These are phyloP conservation scores for Alethe diademata DNA, from an alignment of 2,113 vertebrate species.

Conservation along the genomic window DNA sequence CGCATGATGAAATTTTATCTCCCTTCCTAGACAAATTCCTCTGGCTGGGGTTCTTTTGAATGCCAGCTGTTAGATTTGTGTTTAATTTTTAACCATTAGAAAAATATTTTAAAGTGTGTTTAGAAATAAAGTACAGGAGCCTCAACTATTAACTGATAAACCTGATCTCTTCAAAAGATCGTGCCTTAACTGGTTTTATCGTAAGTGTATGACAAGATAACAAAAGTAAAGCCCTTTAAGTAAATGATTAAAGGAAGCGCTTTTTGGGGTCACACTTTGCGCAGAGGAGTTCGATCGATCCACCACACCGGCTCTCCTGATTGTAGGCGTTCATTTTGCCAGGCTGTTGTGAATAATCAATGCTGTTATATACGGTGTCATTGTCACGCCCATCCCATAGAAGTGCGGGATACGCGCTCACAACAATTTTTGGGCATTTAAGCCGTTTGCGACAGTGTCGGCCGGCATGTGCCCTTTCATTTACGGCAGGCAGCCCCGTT, in stretches of 20 bases:
- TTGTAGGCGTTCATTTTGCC: fast-evolving
- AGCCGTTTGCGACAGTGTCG: neutral
- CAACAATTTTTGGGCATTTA: fast-evolving
- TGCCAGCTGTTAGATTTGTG: neutral
- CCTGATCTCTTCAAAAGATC: neutral
- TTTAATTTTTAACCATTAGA: conserved; percentile 80
- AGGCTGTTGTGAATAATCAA: fast-evolving
- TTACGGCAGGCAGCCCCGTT: neutral
- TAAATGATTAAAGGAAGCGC: neutral
- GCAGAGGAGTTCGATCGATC: neutral
- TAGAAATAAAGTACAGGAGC: neutral
- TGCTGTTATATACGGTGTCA: fast-evolving
- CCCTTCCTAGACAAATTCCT: neutral
- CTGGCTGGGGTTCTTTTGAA: neutral
- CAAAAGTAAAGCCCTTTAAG: neutral
- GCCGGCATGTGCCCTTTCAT: fast-evolving
- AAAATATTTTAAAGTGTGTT: conserved; percentile 63
- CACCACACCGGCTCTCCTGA: fast-evolving
- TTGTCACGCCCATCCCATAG: fast-evolving
- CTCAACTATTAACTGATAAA: conserved; percentile 3
- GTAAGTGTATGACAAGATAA: neutral
- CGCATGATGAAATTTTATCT: conserved; percentile 64
- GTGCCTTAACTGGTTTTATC: neutral
- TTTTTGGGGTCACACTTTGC: neutral
- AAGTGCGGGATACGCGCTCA: fast-evolving